Base-by-base conservation (phyloP, 2,797 vertebrate genomes). In the Enteromius treurensis region DNA sequence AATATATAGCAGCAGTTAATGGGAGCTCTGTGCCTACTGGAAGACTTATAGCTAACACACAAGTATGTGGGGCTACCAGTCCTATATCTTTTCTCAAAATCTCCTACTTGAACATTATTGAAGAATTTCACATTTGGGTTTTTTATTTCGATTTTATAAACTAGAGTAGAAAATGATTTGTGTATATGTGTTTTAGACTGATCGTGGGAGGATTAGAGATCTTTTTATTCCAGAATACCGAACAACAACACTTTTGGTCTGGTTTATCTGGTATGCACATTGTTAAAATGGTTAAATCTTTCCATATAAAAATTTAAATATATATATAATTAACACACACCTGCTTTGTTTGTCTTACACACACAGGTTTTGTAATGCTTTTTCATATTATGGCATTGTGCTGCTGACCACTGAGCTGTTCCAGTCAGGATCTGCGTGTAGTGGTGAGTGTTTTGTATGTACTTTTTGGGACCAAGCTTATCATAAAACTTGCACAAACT, bases 331-430 rank as follows among this genome's bases (percentile, higher is more conserved):
- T 26, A 32, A 29, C 49, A 10, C 2, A 14, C 14, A 32, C 2
- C 8, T 32, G 29, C 13, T 13, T 0, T 26, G 9, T 80, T 3
- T 67, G 62, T 47, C 53, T n/a, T 7, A 74, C 75, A 64, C 60
- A 85, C 70, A 47, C 92, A 98, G 97, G 97, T 97, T 98, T 93
- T 94, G 94, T 84, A 95, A 94, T 85, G 95, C 96, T 0, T 98
- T 98, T 89, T 95, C 93, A 53, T 98, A 98, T 86, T 98, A 97
- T 0, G 97, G 97, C 21, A 92, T 98, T 78, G 92, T 98, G 85
- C 92, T 98, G 82, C 89, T 98, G 91, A 98, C 97, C 51, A 97
- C 97, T 1, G 97, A 97, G 90, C 91, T 98, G 79, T 96, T 97
- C 88, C 97, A 97, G 90, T 92, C 93, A 5, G 95, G 94, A 88